Conservation (phyloP, 2,888 invertebrate species). For the Labia minor region DNA sequence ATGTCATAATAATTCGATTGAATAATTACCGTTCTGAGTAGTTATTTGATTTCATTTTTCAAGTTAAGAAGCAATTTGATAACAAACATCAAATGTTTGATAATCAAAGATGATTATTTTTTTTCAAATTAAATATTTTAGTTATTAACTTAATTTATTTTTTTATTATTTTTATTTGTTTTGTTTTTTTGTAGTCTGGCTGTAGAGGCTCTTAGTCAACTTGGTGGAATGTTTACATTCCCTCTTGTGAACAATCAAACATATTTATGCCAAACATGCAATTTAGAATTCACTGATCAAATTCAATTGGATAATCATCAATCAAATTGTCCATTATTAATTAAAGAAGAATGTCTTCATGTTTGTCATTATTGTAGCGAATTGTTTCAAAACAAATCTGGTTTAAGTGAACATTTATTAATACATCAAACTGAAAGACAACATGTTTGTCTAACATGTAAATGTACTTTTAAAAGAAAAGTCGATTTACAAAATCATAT, state of each 20-base stretch:
- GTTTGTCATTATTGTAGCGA: not conserved
- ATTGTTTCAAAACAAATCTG: not conserved
- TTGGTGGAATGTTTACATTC: slow-evolving; percentile 35
- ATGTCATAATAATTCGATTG: too few species aligned
- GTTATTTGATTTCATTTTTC: too few species aligned
- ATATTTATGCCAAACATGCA: slow-evolving; percentile 31
- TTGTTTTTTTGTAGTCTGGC: slow-evolving; percentile 32
- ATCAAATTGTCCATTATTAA: slow-evolving; percentile 27
- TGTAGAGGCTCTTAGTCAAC: slow-evolving; percentile 39
- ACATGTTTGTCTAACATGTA: slow-evolving; percentile 21
- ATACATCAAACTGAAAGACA: not conserved
- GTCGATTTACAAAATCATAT: slow-evolving; percentile 22
- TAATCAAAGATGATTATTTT: too few species aligned
- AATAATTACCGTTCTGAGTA: too few species aligned
- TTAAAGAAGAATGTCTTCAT: not conserved
- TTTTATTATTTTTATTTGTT: not conserved
- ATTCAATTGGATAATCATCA: slow-evolving; percentile 32
- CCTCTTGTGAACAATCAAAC: not conserved
- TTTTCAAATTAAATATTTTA: too few species aligned
- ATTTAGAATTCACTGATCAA: slow-evolving; percentile 29
- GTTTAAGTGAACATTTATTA: not conserved
- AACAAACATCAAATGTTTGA: too few species aligned
- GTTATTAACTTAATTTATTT: too few species aligned
- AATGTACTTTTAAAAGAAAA: slow-evolving; percentile 21
- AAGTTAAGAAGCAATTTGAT: too few species aligned